Evolutionary conservation across 2,888 invertebrate genomes (phyloP), one percentile per base, ranked within the genome.

Genomic region (Aleiodes testaceus): DNA sequence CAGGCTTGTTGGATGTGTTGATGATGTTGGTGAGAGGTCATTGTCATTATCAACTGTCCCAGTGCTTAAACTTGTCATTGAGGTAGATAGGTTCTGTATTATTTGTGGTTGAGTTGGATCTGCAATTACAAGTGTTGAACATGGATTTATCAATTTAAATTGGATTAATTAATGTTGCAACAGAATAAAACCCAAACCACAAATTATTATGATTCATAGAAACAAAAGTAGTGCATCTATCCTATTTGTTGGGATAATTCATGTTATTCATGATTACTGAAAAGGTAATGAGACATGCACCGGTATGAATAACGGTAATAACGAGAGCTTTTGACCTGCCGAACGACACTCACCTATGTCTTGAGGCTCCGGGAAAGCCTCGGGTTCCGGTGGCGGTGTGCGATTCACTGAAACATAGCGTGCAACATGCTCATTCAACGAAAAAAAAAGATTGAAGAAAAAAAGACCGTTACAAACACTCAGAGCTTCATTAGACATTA

Each of bases 341-440:
- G 26, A 16, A 42, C 45, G 53, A 45, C 59, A 82, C 82, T 81
- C 76, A 83, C 82, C 82, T 77, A 81, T 68, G 14, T 82, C 81
- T 65, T 75, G 88, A 78, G 91, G 90, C 84, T 89, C 89, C 80
- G 88, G 84, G 80, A 89, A 90, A 78, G 84, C 85, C 84, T 87
- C 86, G 72, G 89, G 88, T 83, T 89, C 89, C 74, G 82, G 86
- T 75, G 89, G 91, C 78, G 92, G 92, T 74, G 92, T 92, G 81
- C 92, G 89, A 84, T 88, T 88, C 83, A 92, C 92, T 92, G 89
- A 80, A 90, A 90, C 87, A 86, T 83, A 87, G 82, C 86, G 83
- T 87, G 85, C 84, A 83, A 85, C 84, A 86, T 87, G 87, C 87
- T 85, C 84, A 85, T 85, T 86, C 85, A 85, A 63, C 63, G 22